Conservation (phyloP, 2,888 invertebrate species). For the Lasioglossum morio region DNA sequence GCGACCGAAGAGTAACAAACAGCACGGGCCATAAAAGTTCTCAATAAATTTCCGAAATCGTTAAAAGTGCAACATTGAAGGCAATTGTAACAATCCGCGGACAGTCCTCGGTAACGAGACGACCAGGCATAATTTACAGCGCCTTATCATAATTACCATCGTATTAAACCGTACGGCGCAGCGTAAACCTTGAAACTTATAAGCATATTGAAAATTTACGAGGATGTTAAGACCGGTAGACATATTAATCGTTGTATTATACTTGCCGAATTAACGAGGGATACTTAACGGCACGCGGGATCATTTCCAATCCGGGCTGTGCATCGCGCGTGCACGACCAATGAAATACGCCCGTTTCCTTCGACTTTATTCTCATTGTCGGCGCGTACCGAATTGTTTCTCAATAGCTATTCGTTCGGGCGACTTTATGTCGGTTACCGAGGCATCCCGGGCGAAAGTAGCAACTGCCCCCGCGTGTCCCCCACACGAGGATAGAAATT, state of each 20-base stretch:
- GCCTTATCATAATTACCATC: constrained; percentile 45
- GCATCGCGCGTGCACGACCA: neutral
- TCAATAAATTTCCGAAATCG: constrained; percentile 18
- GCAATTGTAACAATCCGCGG: constrained; percentile 48
- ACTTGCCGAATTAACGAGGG: constrained; percentile 38
- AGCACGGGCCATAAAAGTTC: neutral
- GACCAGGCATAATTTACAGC: constrained; percentile 37
- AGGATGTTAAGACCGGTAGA: constrained; percentile 40
- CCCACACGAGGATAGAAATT: constrained; percentile 15
- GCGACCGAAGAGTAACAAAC: neutral
- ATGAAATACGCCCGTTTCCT: constrained; percentile 9
- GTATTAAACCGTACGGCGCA: constrained; percentile 17
- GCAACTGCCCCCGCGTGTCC: neutral
- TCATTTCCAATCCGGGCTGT: constrained; percentile 6
- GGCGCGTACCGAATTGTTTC: constrained; percentile 20
- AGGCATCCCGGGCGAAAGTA: constrained; percentile 38
- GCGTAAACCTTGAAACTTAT: constrained; percentile 38
- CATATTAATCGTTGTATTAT: constrained; percentile 44
- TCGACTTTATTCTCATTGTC: constrained; percentile 19
- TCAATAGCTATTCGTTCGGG: constrained; percentile 14
- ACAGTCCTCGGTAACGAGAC: constrained; percentile 30
- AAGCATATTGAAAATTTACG: constrained; percentile 47
- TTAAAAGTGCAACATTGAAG: neutral
- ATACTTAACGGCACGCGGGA: constrained; percentile 12
- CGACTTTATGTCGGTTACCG: constrained; percentile 9